Percentiles rank a stretch among this genome's conserved stretches.
Conservation (phyloP, 2,797 vertebrate genomes). For the Rousettus madagascariensis region DNA sequence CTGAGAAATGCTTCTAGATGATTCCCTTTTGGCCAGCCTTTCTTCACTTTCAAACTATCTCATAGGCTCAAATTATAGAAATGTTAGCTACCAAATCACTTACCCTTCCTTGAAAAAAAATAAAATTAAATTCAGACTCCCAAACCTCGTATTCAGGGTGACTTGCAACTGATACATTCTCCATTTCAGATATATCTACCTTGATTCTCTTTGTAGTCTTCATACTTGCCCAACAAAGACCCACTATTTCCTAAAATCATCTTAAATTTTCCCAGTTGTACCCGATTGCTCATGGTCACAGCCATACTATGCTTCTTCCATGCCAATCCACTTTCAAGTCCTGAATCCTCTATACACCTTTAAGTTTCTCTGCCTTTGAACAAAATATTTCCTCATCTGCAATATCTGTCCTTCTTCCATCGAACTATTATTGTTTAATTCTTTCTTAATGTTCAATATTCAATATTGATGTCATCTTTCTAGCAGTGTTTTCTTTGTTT, state of each 20-base stretch:
- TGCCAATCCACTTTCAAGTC: neutral
- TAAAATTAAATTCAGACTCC: neutral
- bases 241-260: neutral
- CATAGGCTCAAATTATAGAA: neutral
- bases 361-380: neutral
- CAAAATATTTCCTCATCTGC: neutral
- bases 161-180: neutral
- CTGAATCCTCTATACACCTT: neutral
- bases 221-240: neutral
- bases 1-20: neutral
- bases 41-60: neutral
- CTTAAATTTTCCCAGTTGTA: neutral
- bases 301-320: neutral
- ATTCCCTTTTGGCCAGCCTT: neutral
- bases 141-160: neutral
- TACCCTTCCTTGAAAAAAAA: neutral
- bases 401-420: neutral
- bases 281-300: neutral
- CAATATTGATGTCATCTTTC: neutral
- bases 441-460: neutral
- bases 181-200: neutral
- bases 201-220: neutral
- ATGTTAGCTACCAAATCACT: neutral
- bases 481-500: neutral
- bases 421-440: neutral